Evolutionary conservation across 2,113 vertebrate genomes (phyloP).

Genomic region (Phyllostomus discolor): DNA sequence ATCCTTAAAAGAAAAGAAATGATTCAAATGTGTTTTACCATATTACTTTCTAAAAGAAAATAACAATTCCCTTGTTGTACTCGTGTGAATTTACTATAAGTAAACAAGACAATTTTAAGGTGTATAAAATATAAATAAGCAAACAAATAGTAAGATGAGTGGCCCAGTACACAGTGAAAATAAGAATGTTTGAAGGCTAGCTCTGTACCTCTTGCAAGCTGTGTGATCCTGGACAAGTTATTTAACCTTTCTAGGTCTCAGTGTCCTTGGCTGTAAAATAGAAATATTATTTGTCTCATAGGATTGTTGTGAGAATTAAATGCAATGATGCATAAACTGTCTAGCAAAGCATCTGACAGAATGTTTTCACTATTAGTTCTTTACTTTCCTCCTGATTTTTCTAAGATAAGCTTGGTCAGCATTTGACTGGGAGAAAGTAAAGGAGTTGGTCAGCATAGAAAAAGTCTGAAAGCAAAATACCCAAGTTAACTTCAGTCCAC

Average conservation of each 20-base stretch:
- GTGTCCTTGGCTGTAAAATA: not conserved
- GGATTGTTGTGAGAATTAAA: not conserved
- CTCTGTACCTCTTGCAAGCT: not conserved
- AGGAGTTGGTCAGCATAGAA: not conserved
- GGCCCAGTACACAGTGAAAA: not conserved
- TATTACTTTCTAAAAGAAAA: not conserved
- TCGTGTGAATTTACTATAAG: constrained; percentile 28
- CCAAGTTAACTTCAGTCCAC: not conserved
- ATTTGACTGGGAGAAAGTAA: not conserved
- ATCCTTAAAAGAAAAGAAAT: constrained; percentile 82
- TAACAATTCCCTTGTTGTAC: not conserved
- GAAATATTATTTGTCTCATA: not conserved
- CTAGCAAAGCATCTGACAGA: not conserved
- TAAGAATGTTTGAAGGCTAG: not conserved
- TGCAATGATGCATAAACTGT: not conserved
- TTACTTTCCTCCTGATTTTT: constrained; percentile 1
- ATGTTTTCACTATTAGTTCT: not conserved
- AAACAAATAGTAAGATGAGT: not conserved
- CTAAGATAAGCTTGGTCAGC: not conserved
- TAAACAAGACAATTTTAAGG: not conserved
- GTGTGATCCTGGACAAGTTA: not conserved
- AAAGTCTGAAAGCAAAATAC: constrained; percentile 2
- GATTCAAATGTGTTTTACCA: not conserved
- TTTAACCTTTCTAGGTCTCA: not conserved
- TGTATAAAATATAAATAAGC: not conserved